phyloP scores from a whole-genome alignment of 2,797 vertebrate species.

The Cryptoblepharus egeriae region DNA sequence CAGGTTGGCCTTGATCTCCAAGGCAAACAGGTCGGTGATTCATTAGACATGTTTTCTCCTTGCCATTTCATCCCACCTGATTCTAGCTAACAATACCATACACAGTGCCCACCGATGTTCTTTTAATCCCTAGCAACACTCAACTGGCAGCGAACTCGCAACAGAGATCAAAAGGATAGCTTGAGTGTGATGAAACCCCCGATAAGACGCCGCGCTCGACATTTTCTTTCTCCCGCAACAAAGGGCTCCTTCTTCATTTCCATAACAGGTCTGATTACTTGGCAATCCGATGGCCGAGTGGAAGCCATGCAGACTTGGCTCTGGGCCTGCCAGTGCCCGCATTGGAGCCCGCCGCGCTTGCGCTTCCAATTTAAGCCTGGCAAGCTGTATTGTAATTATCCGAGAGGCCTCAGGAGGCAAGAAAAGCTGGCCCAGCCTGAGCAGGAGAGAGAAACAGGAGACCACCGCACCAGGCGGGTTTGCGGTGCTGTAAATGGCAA shows the following conservation, averaged over 20 bases:
- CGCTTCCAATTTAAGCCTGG: not conserved
- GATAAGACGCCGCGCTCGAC: conserved; percentile 15
- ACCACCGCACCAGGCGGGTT: not conserved
- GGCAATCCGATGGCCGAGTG: not conserved
- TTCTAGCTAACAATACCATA: no score
- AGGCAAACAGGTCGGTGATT: no score
- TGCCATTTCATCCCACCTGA: no score
- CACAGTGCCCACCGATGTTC: not conserved
- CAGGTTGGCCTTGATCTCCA: no score
- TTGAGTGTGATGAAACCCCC: not conserved
- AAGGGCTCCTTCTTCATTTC: conserved; percentile 18
- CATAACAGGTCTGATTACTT: conserved; percentile 20
- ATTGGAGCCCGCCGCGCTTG: not conserved
- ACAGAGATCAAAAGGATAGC: not conserved
- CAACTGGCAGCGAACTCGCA: not conserved
- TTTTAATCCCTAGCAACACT: not conserved
- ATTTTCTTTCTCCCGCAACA: not conserved
- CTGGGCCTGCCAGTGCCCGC: not conserved
- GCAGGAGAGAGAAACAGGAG: not conserved
- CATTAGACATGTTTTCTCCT: no score
- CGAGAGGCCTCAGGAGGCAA: not conserved
- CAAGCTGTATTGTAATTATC: not conserved
- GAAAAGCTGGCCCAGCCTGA: rapidly evolving
- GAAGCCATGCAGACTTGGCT: not conserved
- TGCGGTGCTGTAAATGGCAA: not conserved